These are phyloP conservation scores for Lepidurus couesii DNA, from an alignment of 1,140 invertebrate genomes.

Conservation along the genomic window DNA sequence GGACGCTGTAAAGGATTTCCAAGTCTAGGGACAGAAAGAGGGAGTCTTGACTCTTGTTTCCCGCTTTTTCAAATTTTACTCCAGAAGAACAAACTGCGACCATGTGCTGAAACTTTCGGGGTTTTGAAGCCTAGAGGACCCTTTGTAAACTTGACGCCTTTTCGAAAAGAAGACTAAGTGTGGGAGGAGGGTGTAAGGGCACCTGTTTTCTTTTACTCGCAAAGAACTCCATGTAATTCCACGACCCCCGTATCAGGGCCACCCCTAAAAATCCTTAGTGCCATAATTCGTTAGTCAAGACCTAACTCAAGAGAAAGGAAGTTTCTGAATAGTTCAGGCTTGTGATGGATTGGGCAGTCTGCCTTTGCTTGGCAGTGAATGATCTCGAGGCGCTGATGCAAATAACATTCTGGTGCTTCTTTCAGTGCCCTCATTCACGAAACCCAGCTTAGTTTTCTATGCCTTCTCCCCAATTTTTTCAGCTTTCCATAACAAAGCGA, in stretches of 20 bases:
- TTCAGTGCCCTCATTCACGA: neutral
- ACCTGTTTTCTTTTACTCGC: constrained; percentile 15
- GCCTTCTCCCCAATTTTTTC: neutral
- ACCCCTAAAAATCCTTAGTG: neutral
- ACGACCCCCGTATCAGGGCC: too few relatives aligned
- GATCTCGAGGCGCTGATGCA: constrained; percentile 17
- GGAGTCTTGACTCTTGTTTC: too few relatives aligned
- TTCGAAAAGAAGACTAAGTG: neutral
- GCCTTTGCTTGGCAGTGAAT: neutral
- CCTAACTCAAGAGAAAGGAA: neutral
- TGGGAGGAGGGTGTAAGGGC: neutral
- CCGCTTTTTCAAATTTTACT: too few relatives aligned
- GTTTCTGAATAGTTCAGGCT: neutral
- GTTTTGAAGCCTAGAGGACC: neutral
- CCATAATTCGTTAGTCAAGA: neutral
- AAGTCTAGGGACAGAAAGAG: neutral
- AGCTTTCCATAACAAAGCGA: neutral
- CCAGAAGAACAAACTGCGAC: neutral
- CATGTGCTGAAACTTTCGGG: neutral
- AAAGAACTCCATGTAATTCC: neutral
- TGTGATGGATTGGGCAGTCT: neutral
- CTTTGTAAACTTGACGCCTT: neutral
- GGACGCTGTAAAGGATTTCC: neutral
- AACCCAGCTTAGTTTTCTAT: neutral
- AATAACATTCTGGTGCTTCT: neutral